Evolutionary conservation across 2,888 invertebrate species (phyloP).

Genomic region (Tenthredo distinguenda): DNA sequence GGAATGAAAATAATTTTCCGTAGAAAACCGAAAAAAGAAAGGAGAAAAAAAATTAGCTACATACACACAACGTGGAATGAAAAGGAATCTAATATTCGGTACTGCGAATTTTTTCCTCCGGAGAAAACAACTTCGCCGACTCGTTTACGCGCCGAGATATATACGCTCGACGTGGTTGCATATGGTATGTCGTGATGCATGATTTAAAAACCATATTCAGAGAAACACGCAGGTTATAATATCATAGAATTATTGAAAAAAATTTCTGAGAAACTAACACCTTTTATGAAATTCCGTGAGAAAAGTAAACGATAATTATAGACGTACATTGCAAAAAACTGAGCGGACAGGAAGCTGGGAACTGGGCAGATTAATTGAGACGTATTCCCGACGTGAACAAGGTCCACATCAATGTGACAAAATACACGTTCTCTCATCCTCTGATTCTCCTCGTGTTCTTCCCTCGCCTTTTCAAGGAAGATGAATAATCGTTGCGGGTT

Average conservation of each 20-base stretch:
- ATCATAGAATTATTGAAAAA: not conserved
- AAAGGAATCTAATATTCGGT: not conserved
- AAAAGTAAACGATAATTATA: not conserved
- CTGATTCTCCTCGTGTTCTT: not conserved
- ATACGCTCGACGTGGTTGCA: not conserved
- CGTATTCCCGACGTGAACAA: slow-evolving; percentile 4
- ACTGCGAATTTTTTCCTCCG: not conserved
- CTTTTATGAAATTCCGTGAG: not conserved
- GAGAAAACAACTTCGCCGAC: not conserved
- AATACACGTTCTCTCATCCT: not conserved
- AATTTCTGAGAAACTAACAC: not conserved
- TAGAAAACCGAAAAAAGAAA: not conserved
- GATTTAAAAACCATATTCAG: not conserved
- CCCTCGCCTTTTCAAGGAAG: not conserved
- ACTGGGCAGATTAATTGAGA: slow-evolving; percentile 13
- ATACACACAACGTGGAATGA: not conserved
- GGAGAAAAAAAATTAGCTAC: not conserved
- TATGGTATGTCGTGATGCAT: not conserved
- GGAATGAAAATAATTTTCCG: not conserved
- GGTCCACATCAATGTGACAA: slow-evolving; percentile 6
- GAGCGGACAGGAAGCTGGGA: not conserved
- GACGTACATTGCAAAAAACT: not conserved
- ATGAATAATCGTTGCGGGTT: slow-evolving; percentile 43
- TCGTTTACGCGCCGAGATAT: not conserved
- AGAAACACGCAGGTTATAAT: not conserved